phyloP scores from a whole-genome alignment of 2,113 vertebrate species.

The Balaeniceps rex region DNA sequence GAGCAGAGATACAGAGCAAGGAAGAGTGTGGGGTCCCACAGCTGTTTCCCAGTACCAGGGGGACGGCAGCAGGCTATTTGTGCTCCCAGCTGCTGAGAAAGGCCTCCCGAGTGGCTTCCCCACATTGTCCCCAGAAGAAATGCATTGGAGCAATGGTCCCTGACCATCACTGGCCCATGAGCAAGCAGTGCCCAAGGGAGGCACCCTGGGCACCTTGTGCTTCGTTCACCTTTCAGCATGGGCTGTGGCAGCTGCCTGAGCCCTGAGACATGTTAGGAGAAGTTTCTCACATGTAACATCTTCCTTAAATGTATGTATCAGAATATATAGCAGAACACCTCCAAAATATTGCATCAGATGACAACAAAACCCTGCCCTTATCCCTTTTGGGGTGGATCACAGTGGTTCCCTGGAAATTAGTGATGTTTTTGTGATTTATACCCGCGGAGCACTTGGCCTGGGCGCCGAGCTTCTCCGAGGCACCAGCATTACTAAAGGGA shows the following conservation, averaged over 20 bases:
- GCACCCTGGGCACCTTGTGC: fast-evolving
- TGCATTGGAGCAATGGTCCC: neutral
- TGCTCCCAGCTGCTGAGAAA: neutral
- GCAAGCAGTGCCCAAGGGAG: neutral
- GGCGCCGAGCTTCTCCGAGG: fast-evolving
- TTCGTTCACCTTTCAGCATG: neutral
- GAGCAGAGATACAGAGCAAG: neutral
- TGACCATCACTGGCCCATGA: fast-evolving
- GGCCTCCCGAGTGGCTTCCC: neutral
- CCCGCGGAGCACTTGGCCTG: fast-evolving
- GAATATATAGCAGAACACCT: neutral
- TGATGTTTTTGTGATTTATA: neutral
- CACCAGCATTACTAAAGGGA: neutral
- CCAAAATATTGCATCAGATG: neutral
- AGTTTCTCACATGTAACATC: neutral
- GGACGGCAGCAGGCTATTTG: neutral
- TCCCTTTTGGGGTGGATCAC: neutral
- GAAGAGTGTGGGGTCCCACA: neutral
- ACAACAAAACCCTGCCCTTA: neutral
- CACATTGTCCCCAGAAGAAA: neutral
- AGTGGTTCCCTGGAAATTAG: neutral
- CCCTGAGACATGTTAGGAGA: neutral
- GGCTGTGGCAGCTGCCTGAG: neutral
- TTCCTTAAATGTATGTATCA: neutral
- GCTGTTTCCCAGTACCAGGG: neutral